Evolutionary conservation across 2,888 invertebrate species (phyloP), one percentile per base, ranked within the genome.

Genomic region (Ophioninae sp.): DNA sequence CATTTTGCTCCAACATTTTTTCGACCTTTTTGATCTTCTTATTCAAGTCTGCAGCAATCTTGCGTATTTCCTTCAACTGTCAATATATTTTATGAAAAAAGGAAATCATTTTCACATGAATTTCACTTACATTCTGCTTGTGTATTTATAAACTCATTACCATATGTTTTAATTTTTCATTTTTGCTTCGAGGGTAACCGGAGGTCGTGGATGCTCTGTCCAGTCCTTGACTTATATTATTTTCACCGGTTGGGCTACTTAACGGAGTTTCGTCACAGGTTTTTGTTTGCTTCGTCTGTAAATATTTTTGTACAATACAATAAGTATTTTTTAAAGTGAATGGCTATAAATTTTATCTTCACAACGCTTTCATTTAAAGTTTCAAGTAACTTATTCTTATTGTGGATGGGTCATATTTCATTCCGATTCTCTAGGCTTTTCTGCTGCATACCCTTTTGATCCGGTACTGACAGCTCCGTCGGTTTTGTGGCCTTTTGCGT

Each of bases 91-190:
- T 44, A 67, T 44, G n/a, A 20, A 20, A 59, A 59, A 62, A 21
- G 10, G 50, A 68, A 20, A 50, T 50, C 10, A 68, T 68, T 68
- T 50, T 68, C 68, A 68, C 68, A 10, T 68, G 5, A 10, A 68
- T 68, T 50, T 44, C 68, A 68, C 20, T 68, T 68, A 68, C 50
- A 21, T 50, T 44, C 50, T 68, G 41, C 7, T 6, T 68, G 17
- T 68, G 68, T 68, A 68, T 68, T 23, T 13, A 68, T 68, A 68
- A 44, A 68, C 68, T 68, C 50, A 68, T 68, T 68, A 68, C 68
- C 50, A 23, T 2, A 13, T 68, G 23, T 68, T 68, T 23, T 17
- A 68, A 50, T 21, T 68, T 30, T 65, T 39, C 6, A 39, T 30
- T 30, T 41, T 65, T 64, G 65, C 41, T 23, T 64, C 39, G 8